Base-by-base conservation (phyloP, 2,888 invertebrate genomes). In the Epistrophe grossulariae region DNA sequence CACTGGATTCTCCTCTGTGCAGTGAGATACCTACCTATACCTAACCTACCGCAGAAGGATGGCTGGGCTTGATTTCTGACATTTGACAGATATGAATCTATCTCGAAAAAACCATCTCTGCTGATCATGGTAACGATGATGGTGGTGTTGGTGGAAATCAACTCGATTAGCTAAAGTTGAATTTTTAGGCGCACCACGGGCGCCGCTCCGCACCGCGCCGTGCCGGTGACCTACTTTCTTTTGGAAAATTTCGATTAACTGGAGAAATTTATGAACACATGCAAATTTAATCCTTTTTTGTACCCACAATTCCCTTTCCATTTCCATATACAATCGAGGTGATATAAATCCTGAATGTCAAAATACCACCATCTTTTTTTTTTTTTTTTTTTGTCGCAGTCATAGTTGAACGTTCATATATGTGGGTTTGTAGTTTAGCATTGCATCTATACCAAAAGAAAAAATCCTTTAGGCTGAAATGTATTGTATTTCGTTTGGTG, bases 31-130 rank as follows among this genome's bases (percentile, higher is more conserved):
- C 24, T 24, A 24, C 24, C 24, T 38, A 11, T n/a, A n/a, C n/a
- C n/a, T n/a, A n/a, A n/a, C n/a, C 11, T 4, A 38, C 11, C n/a
- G n/a, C n/a, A n/a, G n/a, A 11, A 38, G 11, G 38, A 43, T 28
- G 8, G 15, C 28, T 55, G 28, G 28, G 57, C 31, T 31, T n/a
- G 31, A n/a, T 31, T n/a, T 57, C 57, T 57, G n/a, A n/a, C 31
- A 57, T 57, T 28, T 57, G 57, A 57, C 31, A 57, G n/a, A 31
- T 57, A 57, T 57, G 31, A 57, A 31, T 57, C 57, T 57, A 31
- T 31, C n/a, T 57, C 9, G n/a, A 31, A 57, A 31, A 57, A 9
- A 4, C 1, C 15, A 57, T 2, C 6, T 28, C 4, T 19, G 4
- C n/a, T n/a, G n/a, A n/a, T n/a, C n/a, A 7, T 50, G 4, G 31